These are phyloP conservation scores for Parambassis ranga DNA, from an alignment of 2,797 vertebrate genomes.

Conservation along the genomic window DNA sequence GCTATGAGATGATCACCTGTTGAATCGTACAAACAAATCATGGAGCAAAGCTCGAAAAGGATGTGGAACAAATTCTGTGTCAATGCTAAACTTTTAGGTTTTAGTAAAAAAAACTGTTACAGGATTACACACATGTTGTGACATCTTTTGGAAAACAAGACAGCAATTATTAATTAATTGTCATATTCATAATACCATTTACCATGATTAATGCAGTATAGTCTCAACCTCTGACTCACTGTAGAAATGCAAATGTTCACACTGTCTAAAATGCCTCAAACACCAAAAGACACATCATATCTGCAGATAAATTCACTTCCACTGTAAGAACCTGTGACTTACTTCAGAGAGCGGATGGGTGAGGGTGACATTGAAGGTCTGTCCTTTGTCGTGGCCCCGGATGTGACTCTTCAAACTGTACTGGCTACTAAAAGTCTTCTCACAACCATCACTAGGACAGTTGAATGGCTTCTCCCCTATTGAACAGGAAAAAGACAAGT, in stretches of 20 bases:
- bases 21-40: slow-evolving; percentile 22
- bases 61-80: background rate
- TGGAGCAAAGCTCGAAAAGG: too few relatives aligned
- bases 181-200: too few relatives aligned
- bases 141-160: background rate
- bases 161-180: too few relatives aligned
- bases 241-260: background rate
- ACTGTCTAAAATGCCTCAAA: too few relatives aligned
- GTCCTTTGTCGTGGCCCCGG: slow-evolving; percentile 93
- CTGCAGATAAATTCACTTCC: background rate
- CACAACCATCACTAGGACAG: slow-evolving; percentile 95
- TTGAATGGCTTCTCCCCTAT: slow-evolving; percentile 97
- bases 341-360: slow-evolving; percentile 90
- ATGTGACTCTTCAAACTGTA: slow-evolving; percentile 98
- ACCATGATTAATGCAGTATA: background rate
- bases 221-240: background rate
- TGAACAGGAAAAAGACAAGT: slow-evolving; percentile 4
- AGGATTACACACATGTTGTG: too few relatives aligned
- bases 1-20: slow-evolving; percentile 16
- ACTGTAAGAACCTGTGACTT: slow-evolving; percentile 37
- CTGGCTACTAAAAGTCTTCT: slow-evolving; percentile 97
- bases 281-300: too few relatives aligned
- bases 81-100: background rate
- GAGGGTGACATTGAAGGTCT: slow-evolving; percentile 83
- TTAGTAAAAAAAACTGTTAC: background rate